Evolutionary conservation across 2,113 vertebrate genomes (phyloP).

Genomic region (Heloderma charlesbogerti): DNA sequence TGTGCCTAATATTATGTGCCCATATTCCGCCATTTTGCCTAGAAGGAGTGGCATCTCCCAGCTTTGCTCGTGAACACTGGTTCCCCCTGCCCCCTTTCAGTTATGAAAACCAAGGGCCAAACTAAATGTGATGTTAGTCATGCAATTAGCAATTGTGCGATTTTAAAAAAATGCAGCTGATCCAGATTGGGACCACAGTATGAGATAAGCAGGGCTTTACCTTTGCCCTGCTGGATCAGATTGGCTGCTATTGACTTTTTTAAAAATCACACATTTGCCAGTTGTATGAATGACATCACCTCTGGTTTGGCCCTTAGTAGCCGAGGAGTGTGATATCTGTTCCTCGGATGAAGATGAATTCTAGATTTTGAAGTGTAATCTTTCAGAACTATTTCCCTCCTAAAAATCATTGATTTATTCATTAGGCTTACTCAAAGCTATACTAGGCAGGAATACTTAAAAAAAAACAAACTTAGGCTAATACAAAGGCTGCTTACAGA

Average conservation of each 20-base stretch:
- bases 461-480: too few species aligned
- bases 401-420: not conserved
- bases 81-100: too few species aligned
- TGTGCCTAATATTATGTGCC: not conserved
- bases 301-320: not conserved
- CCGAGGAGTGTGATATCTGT: not conserved
- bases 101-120: too few species aligned
- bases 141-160: not conserved
- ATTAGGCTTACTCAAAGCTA: not conserved
- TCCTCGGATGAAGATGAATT: not conserved
- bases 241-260: not conserved
- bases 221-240: not conserved
- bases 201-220: not conserved
- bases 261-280: not conserved
- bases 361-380: not conserved
- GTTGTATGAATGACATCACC: not conserved
- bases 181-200: not conserved
- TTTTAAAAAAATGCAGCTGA: not conserved
- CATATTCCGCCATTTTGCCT: not conserved
- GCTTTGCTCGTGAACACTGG: not conserved
- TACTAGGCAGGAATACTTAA: not conserved
- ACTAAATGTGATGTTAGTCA: not conserved
- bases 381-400: slow-evolving; percentile 18
- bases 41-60: not conserved
- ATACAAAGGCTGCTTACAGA: too few species aligned